phyloP scores from a whole-genome alignment of 2,888 invertebrate species.

The Ichneumoninae sp. region DNA sequence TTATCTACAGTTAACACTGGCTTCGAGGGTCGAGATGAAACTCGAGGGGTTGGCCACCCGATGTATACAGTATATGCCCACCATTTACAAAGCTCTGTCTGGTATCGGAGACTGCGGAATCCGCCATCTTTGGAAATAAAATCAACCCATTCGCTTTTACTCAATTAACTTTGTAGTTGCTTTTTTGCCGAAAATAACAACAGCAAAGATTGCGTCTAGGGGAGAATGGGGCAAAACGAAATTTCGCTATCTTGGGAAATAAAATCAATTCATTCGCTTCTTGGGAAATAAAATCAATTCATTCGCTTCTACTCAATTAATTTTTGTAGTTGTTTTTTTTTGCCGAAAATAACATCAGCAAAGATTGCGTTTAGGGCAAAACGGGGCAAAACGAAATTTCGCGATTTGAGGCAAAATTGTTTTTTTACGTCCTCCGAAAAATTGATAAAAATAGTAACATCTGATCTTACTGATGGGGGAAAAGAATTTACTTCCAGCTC shows the following conservation, averaged over 20 bases:
- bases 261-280: conserved; percentile 31
- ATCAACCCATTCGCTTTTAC: conserved; percentile 36
- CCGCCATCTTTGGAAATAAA: conserved; percentile 35
- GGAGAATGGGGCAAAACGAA: neutral
- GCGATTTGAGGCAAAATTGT: neutral
- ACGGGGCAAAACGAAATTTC: neutral
- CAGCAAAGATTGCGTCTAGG: neutral
- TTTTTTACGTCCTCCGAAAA: neutral
- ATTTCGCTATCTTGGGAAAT: conserved; percentile 20
- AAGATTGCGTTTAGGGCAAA: too few species aligned
- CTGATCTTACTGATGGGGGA: neutral
- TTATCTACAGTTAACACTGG: conserved; percentile 76
- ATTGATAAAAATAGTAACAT: neutral
- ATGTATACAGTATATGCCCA: conserved; percentile 10
- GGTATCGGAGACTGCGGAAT: conserved; percentile 31
- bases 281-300: conserved; percentile 30
- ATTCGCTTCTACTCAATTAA: conserved; percentile 33
- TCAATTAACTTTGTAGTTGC: conserved; percentile 26
- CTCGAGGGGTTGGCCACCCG: conserved; percentile 56
- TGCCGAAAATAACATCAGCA: neutral
- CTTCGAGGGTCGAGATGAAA: conserved; percentile 64
- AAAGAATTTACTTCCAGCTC: neutral
- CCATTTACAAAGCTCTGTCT: conserved; percentile 33
- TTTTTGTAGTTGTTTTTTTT: neutral
- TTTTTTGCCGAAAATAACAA: neutral